phyloP scores from a whole-genome alignment of 2,113 vertebrate genomes.

The Plotosus lineatus region DNA sequence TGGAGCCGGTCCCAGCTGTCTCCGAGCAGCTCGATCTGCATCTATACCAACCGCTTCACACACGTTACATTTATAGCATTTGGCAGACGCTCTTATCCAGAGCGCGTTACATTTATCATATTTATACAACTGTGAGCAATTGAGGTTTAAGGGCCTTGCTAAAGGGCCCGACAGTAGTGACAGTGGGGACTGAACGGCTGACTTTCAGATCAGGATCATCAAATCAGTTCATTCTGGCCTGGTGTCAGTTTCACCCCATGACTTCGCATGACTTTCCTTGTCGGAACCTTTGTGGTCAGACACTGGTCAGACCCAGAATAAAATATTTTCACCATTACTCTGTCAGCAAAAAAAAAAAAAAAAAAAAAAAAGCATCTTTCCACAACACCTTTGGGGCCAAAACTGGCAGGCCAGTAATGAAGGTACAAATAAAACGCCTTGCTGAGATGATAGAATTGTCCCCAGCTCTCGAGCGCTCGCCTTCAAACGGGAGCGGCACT shows the following conservation, averaged over 20 bases:
- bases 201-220: too few species aligned
- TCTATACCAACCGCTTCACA: too few species aligned
- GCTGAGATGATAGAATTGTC: constrained; percentile 74
- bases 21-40: too few species aligned
- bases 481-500: constrained; percentile 68
- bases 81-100: too few species aligned
- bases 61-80: too few species aligned
- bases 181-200: too few species aligned
- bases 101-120: too few species aligned
- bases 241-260: constrained; percentile 30
- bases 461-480: constrained; percentile 66
- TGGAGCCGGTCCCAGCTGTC: too few species aligned
- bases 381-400: constrained; percentile 53
- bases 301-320: constrained; percentile 12
- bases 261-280: constrained; percentile 28
- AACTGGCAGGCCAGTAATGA: constrained; percentile 66
- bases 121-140: too few species aligned
- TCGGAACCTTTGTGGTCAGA: constrained; percentile 17
- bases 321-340: constrained; percentile 22
- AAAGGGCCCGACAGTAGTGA: too few species aligned
- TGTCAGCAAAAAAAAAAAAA: constrained; percentile 53
- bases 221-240: constrained; percentile 19
- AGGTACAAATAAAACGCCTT: constrained; percentile 68
- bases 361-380: constrained; percentile 55
- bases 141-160: too few species aligned